Conservation (phyloP, 2,797 vertebrate species). For the Phoeniculus purpureus region DNA sequence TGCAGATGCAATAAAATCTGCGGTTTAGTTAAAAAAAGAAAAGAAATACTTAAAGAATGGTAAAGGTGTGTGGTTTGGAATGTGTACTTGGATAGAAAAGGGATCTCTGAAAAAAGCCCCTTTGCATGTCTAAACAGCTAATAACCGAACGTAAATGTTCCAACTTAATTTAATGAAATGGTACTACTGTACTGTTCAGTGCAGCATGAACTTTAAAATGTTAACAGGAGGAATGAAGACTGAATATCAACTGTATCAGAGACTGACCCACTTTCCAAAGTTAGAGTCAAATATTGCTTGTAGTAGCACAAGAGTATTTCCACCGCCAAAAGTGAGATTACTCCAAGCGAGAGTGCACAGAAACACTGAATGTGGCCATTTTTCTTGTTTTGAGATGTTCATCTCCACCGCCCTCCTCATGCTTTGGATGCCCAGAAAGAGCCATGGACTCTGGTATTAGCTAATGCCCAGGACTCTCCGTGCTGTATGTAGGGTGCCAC, state of each 20-base stretch:
- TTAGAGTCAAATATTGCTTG: neutral
- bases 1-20: neutral
- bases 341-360: neutral
- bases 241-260: constrained; percentile 22
- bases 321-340: neutral
- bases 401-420: neutral
- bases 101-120: neutral
- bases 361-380: neutral
- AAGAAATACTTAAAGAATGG: neutral
- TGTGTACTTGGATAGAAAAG: constrained; percentile 4
- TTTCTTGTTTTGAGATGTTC: neutral
- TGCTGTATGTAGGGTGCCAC: neutral
- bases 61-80: neutral
- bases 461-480: neutral
- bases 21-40: neutral
- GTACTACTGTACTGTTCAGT: constrained; percentile 30
- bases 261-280: neutral
- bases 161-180: constrained; percentile 40
- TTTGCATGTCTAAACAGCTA: constrained; percentile 43
- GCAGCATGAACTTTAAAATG: constrained; percentile 9
- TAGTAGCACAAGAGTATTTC: constrained; percentile 19
- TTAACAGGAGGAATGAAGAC: constrained; percentile 31
- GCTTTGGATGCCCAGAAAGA: neutral
- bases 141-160: constrained; percentile 33
- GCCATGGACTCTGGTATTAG: neutral